Conservation (phyloP, 2,113 vertebrate species). For the Cololabis saira region DNA sequence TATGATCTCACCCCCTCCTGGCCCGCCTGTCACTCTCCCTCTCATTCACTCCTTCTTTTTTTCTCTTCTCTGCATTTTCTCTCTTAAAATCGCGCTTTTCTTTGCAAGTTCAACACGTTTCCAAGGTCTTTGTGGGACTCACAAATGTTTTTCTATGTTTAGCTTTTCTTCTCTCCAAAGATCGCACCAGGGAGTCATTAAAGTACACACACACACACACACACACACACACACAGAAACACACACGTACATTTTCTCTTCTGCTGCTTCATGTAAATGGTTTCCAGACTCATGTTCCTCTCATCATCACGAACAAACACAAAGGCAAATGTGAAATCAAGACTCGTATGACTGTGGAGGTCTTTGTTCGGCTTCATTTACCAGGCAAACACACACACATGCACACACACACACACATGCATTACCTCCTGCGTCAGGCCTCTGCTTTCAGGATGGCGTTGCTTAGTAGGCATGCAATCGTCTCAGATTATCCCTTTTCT, state of each 20-base stretch:
- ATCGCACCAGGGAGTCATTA: constrained; percentile 49
- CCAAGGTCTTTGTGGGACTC: neutral
- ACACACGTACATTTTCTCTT: constrained; percentile 40
- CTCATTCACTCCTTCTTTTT: constrained; percentile 39
- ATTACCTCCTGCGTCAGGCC: constrained; percentile 27
- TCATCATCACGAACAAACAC: constrained; percentile 29
- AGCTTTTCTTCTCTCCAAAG: constrained; percentile 57
- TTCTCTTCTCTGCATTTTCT: constrained; percentile 13
- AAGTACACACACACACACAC: too few relatives aligned
- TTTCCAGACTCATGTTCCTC: constrained; percentile 55
- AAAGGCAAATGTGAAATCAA: constrained; percentile 26
- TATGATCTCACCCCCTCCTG: constrained; percentile 78
- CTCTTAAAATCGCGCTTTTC: constrained; percentile 17
- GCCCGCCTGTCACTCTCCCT: constrained; percentile 56
- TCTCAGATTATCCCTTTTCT: neutral
- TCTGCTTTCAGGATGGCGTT: constrained; percentile 7
- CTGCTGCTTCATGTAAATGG: constrained; percentile 64
- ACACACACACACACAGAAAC: constrained; percentile 1
- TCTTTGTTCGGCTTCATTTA: constrained; percentile 46
- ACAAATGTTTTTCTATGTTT: constrained; percentile 51
- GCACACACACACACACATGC: neutral
- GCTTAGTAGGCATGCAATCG: neutral
- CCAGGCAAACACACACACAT: neutral
- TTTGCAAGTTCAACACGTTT: neutral
- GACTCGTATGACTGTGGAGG: constrained; percentile 22